Base-by-base conservation (phyloP, 2,113 vertebrate genomes). In the Corythornis cristatus region DNA sequence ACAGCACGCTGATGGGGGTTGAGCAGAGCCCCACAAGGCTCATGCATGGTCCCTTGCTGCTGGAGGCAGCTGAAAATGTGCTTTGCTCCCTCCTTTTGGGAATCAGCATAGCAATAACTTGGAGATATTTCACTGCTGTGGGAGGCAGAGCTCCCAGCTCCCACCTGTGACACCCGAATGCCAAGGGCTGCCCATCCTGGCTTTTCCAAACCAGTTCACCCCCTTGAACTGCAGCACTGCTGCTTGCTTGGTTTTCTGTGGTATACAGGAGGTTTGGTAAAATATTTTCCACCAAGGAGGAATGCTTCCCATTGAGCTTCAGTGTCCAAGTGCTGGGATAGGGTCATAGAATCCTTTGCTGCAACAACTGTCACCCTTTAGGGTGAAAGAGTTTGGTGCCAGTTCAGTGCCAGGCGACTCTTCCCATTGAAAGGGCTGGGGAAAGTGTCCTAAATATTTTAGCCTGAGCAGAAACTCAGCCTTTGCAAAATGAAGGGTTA, bases 1-100 rank as follows among this genome's bases (percentile, higher is more conserved):
- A 5, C 0, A 0, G 17, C 23, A 18, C 1, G 1, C 18, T 40
- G 48, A 6, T 43, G 56, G 45, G 35, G 35, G 22, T 23, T 71
- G 33, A 33, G 65, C 4, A 2, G 78, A 68, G 43, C 53, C 53
- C 43, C 1, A 0, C 33, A 12, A 48, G n/a, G 20, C 42, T 56
- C 40, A 16, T 42, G 51, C 62, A 46, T 0, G 3, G n/a, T 57
- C 64, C 42, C 33, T 68, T 31, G 64, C 64, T 68, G 21, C 70
- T 17, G 60, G 60, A 65, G 22, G 42, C 70, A 57, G 60, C 42
- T 40, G 22, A 37, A 65, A 74, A 56, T 28, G 26, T 5, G 33
- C 28, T 65, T 48, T 84, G n/a, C 60, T 40, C 22, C 22, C 22
- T 73, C 37, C 35, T 31, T 62, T 40, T 28, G 40, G 40, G 28